Conservation (phyloP, 1,140 invertebrate species). For the Pachypsylla venusta region DNA sequence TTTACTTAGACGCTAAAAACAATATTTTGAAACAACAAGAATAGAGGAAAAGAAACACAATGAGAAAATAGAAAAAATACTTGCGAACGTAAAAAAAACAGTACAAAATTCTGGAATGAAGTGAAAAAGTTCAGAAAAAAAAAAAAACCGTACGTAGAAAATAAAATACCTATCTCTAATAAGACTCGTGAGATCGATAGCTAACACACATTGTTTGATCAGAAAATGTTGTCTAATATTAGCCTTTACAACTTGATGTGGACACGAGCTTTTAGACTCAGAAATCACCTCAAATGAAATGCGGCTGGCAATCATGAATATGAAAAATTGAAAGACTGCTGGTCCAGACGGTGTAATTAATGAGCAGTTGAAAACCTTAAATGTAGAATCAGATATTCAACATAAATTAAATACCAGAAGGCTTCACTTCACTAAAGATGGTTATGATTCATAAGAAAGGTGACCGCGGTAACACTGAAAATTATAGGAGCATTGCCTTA, state of each 20-base stretch:
- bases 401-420: slow-evolving; percentile 6
- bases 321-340: slow-evolving; percentile 17
- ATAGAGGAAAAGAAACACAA: slow-evolving; percentile 10
- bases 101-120: slow-evolving; percentile 14
- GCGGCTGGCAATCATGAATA: not conserved
- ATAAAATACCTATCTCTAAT: slow-evolving; percentile 9
- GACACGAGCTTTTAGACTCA: not conserved
- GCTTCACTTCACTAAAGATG: slow-evolving; percentile 13
- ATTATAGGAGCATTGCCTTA: slow-evolving; percentile 24
- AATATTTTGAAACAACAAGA: slow-evolving; percentile 7
- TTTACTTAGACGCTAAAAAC: slow-evolving; percentile 8
- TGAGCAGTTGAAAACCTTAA: slow-evolving; percentile 16
- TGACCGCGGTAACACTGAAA: too few species aligned
- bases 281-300: not conserved
- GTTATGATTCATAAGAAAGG: slow-evolving; percentile 20
- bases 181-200: slow-evolving; percentile 6
- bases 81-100: slow-evolving; percentile 16
- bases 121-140: not conserved
- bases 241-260: slow-evolving; percentile 1
- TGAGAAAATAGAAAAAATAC: not conserved
- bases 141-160: not conserved
- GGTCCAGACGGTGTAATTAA: slow-evolving; percentile 18
- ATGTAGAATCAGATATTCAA: slow-evolving; percentile 16
- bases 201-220: not conserved
- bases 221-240: not conserved